Base-by-base conservation (phyloP, 30 jellyfish, hydroid and myxozoan species). In the Catostylus mosaicus region DNA sequence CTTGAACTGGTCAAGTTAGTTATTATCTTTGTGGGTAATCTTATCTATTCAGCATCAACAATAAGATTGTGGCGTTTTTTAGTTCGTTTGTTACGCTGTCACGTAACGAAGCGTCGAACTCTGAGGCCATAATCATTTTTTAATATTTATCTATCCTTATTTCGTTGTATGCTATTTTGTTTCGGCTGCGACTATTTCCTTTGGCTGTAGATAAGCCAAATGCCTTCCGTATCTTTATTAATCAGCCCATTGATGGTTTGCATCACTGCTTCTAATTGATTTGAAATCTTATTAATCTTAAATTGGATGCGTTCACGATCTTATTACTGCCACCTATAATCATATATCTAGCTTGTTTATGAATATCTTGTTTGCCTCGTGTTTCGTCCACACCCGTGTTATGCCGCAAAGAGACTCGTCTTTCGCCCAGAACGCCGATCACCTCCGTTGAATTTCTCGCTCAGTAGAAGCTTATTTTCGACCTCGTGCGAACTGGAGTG, bases 151-250 rank as follows among this genome's bases (percentile, higher is more conserved):
- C 54, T 40, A 40, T 40, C 14, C 11, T 40, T 40, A 14, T 40
- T 40, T 5, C 11, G 14, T 40, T 40, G 14, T 40, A 14, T 40
- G 54, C 54, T 14, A 40, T 40, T 40, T 40, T 5, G 7, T 40
- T 40, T 40, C 54, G 14, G 64, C 32, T 50, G 52, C 45, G 86
- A 26, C 72, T 30, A 74, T 74, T 74, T 74, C 86, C 74, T 74
- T 0, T 32, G 52, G 45, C 52, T 74, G 30, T 46, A 20, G 34
- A 68, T 20, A 26, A 34, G 29, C 29, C n/a, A 68, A 40, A 68
- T 68, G 50, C 80, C 19, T 50, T 74, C 73, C 74, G 86, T 74
- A 50, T 32, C 12, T 30, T 74, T 18, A 30, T 35, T 9, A 57
- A 77, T 30, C n/a, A 5, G 54, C 54, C 7, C 14, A 5, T 5